Conservation (phyloP, 2,797 vertebrate species). For the Sebastes goodei region DNA sequence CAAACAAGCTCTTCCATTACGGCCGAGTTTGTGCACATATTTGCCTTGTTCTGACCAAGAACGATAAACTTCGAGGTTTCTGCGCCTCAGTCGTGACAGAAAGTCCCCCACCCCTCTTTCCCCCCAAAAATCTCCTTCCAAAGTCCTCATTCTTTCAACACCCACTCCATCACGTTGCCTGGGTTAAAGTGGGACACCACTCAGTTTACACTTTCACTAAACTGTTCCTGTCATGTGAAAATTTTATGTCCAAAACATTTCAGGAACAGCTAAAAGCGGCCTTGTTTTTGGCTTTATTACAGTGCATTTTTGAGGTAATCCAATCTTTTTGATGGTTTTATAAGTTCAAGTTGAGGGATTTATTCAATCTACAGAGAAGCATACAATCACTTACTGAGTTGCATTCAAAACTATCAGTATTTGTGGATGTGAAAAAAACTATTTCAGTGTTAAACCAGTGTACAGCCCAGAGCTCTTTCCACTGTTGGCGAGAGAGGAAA, state of each 20-base stretch:
- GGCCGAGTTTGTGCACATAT: constrained; percentile 74
- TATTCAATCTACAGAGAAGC: constrained; percentile 17
- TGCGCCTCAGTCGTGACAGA: constrained; percentile 21
- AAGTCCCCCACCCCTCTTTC: not conserved
- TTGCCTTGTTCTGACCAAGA: constrained; percentile 68
- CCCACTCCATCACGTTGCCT: constrained; percentile 45
- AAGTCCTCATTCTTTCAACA: constrained; percentile 23
- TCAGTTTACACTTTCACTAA: constrained; percentile 59
- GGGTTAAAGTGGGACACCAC: constrained; percentile 52
- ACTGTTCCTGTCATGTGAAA: constrained; percentile 52
- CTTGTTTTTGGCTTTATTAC: constrained; percentile 46
- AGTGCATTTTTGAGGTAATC: constrained; percentile 28
- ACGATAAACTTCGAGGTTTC: constrained; percentile 41
- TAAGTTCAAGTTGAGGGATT: constrained; percentile 16
- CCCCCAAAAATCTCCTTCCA: not conserved
- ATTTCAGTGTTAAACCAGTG: constrained; percentile 61
- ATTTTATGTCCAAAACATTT: constrained; percentile 55
- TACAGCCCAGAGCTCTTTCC: constrained; percentile 44
- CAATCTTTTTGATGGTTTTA: constrained; percentile 29
- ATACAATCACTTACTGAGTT: constrained; percentile 20
- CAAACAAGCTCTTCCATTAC: constrained; percentile 70
- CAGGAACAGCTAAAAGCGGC: constrained; percentile 59
- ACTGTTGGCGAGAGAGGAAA: constrained; percentile 8
- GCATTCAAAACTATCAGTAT: constrained; percentile 41
- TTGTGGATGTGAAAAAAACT: constrained; percentile 39